A percentile compares a stretch with the other conserved stretches of the same genome.
These are phyloP conservation scores for Catocala nupta DNA, from an alignment of 2,888 invertebrate species.

Conservation along the genomic window DNA sequence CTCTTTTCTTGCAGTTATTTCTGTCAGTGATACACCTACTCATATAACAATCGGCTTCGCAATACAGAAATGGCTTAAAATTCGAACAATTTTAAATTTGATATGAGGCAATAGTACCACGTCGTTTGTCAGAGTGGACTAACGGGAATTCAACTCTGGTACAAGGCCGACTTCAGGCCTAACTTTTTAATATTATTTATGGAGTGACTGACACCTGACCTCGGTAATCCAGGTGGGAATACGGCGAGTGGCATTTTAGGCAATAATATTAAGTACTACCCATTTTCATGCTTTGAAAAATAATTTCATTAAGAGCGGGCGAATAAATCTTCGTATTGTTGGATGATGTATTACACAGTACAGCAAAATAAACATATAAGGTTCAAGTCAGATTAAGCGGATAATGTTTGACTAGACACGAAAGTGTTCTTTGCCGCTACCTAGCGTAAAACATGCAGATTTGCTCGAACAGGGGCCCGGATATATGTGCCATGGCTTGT, in stretches of 20 bases:
- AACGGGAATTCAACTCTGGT: not conserved
- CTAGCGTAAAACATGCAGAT: no score
- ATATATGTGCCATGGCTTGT: no score
- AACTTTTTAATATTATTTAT: slow-evolving; percentile 10
- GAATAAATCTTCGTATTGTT: no score
- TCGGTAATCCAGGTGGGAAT: slow-evolving; percentile 2
- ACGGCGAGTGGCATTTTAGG: not conserved
- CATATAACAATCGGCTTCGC: no score
- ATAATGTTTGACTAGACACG: no score
- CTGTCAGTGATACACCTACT: no score
- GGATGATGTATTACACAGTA: no score
- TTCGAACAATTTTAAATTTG: not conserved
- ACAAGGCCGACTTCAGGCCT: slow-evolving; percentile 24
- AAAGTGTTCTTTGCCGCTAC: no score
- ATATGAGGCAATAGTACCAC: not conserved
- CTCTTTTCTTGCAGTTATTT: no score
- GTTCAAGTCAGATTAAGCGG: no score
- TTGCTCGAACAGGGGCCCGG: no score
- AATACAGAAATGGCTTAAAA: not conserved
- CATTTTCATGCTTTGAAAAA: not conserved
- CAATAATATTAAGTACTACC: not conserved
- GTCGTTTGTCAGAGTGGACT: not conserved
- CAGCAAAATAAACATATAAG: no score
- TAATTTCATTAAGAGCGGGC: not conserved
- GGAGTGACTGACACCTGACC: not conserved